Base-by-base conservation (phyloP, 2,888 invertebrate species). In the Xylocampa areola region DNA sequence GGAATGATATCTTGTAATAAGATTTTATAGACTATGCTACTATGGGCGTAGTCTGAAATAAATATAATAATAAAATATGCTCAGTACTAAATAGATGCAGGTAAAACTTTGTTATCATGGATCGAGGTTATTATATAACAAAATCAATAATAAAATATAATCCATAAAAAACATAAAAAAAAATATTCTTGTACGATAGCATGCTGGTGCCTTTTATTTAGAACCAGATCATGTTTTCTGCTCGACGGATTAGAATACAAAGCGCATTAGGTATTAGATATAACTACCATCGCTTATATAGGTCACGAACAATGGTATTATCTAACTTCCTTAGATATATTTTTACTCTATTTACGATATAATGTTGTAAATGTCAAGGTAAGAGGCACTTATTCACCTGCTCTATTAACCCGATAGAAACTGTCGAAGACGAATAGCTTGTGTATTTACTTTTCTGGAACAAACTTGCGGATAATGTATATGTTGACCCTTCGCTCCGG, bases 391-490 rank as follows among this genome's bases (percentile, higher is more conserved):
- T 58, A 58, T 50, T 43, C 80, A 82, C 76, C 81, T 83, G 86
- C 76, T 80, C 81, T 75, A 82, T 79, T 84, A 82, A 83, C 80
- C 79, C 70, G 82, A 80, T 80, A 80, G 77, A 82, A 76, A 48
- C 35, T 62, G 71, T 69, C 62, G 61, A 82, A 86, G 83, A 88
- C 79, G 77, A 76, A 87, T 84, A 77, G 79, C 75, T 71, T 66
- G 74, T 79, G 73, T 68, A 61, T 57, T 75, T 76, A 73, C 61
- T 63, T n/a, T n/a, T 65, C 58, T 52, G 70, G 74, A 78, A 78
- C 73, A 73, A 75, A 76, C 73, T 71, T 68, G 68, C 58, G 65
- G 67, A 72, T 79, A 79, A 81, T 81, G 68, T 75, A 62, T 63
- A 77, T 81, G 77, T 71, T 76, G 75, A 78, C 67, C 64, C 63